Percentiles rank a stretch among this genome's conserved stretches.
These are phyloP conservation scores for Caiman crocodilus DNA, from an alignment of 2,797 vertebrate genomes.

Conservation along the genomic window DNA sequence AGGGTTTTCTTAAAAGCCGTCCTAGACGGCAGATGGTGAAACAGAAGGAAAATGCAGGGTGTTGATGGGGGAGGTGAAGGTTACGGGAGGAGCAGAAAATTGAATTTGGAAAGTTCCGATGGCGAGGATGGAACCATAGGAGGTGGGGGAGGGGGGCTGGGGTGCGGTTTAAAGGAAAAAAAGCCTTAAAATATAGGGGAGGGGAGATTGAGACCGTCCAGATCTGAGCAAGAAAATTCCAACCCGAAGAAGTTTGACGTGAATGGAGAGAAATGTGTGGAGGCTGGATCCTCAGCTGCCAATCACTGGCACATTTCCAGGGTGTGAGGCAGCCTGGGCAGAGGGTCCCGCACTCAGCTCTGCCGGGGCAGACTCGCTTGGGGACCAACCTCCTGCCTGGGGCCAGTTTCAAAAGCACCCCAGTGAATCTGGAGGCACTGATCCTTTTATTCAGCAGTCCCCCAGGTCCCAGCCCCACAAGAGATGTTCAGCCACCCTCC, in stretches of 20 bases:
- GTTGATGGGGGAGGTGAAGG: slow-evolving; percentile 33
- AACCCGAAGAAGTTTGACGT: not conserved
- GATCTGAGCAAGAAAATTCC: not conserved
- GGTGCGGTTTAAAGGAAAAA: not conserved
- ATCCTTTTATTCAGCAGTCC: not conserved
- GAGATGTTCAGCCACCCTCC: no score
- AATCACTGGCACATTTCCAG: not conserved
- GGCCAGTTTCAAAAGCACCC: not conserved
- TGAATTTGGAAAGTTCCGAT: slow-evolving; percentile 1
- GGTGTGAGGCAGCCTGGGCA: not conserved
- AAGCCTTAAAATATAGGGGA: not conserved
- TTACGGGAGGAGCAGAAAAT: slow-evolving; percentile 43
- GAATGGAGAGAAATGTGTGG: not conserved
- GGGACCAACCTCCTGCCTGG: no score
- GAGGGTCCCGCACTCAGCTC: no score
- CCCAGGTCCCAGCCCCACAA: no score
- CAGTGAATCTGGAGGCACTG: not conserved
- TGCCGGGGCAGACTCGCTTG: no score
- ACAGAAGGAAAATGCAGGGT: slow-evolving; percentile 32
- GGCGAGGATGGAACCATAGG: not conserved
- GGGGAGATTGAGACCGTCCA: not conserved
- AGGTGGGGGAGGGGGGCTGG: not conserved
- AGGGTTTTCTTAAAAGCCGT: not conserved
- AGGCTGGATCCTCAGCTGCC: no score
- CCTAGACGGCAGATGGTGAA: slow-evolving; percentile 51